Evolutionary conservation across 2,797 vertebrate genomes (phyloP).

Genomic region (Gymnoscopelus microlampas): DNA sequence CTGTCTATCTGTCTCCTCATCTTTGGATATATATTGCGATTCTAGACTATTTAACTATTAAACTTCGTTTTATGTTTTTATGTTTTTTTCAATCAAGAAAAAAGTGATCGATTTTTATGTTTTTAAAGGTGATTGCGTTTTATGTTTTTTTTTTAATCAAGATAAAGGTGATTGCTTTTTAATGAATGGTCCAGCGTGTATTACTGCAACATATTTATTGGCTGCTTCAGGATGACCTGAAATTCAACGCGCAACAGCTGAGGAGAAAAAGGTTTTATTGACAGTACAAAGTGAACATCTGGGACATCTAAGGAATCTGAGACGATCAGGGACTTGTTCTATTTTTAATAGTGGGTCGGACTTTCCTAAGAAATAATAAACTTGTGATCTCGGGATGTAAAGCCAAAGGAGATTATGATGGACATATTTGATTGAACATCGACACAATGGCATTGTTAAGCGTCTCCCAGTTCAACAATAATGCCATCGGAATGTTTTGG

Average conservation of each 20-base stretch:
- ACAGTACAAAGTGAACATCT: not conserved
- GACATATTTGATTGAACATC: not conserved
- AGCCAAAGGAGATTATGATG: slow-evolving; percentile 27
- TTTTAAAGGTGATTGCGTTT: too few species aligned
- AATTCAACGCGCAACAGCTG: slow-evolving; percentile 23
- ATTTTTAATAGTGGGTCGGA: too few species aligned
- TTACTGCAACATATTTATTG: not conserved
- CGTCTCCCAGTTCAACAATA: slow-evolving; percentile 14
- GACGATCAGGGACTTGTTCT: not conserved
- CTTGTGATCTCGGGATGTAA: not conserved
- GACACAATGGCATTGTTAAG: not conserved
- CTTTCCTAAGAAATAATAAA: not conserved
- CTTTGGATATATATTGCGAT: slow-evolving; percentile 7
- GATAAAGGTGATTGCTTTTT: too few species aligned
- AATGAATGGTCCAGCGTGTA: too few species aligned
- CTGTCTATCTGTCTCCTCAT: slow-evolving; percentile 19
- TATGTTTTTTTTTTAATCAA: too few species aligned
- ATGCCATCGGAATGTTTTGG: not conserved
- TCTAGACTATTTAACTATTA: not conserved
- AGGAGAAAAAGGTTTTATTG: slow-evolving; percentile 10
- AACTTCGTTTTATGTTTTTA: too few species aligned
- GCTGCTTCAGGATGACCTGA: not conserved
- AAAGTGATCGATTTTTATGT: too few species aligned
- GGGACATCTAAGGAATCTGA: not conserved
- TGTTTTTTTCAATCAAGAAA: too few species aligned